Conservation (phyloP, 2,888 invertebrate species). For the Coenonympha arcania region DNA sequence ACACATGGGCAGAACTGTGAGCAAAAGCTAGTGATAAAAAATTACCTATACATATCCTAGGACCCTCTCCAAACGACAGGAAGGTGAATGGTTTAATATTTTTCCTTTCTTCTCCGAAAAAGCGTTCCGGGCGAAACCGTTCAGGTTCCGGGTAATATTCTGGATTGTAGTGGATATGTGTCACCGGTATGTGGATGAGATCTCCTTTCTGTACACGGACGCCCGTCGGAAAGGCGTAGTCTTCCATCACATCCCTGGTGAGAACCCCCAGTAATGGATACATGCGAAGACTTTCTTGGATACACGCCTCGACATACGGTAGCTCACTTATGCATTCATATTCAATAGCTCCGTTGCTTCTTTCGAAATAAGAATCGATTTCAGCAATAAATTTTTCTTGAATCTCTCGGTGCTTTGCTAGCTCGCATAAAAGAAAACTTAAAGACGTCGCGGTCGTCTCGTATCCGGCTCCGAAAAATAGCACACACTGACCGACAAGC, state of each 20-base stretch:
- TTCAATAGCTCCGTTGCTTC: constrained; percentile 21
- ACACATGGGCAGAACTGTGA: no score
- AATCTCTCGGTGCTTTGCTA: constrained; percentile 36
- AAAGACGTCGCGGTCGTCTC: constrained; percentile 42
- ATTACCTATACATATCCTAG: constrained; percentile 49
- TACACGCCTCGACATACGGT: constrained; percentile 2
- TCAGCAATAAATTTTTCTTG: constrained; percentile 36
- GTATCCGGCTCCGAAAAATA: constrained; percentile 58
- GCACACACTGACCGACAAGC: constrained; percentile 66
- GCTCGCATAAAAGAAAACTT: constrained; percentile 38
- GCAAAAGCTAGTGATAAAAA: no score
- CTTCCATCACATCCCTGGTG: constrained; percentile 6
- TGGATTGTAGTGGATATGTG: constrained; percentile 39
- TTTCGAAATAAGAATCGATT: constrained; percentile 35
- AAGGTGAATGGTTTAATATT: constrained; percentile 38
- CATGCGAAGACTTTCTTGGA: not conserved
- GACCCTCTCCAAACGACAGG: constrained; percentile 46
- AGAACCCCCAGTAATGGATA: constrained; percentile 4
- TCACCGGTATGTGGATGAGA: constrained; percentile 43
- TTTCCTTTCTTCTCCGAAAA: constrained; percentile 35
- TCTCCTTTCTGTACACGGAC: constrained; percentile 38
- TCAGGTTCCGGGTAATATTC: constrained; percentile 42
- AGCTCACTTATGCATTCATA: constrained; percentile 4
- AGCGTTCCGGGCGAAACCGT: constrained; percentile 41
- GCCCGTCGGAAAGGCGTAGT: constrained; percentile 36